phyloP scores from a whole-genome alignment of 2,888 invertebrate species.

The Luperina testacea region DNA sequence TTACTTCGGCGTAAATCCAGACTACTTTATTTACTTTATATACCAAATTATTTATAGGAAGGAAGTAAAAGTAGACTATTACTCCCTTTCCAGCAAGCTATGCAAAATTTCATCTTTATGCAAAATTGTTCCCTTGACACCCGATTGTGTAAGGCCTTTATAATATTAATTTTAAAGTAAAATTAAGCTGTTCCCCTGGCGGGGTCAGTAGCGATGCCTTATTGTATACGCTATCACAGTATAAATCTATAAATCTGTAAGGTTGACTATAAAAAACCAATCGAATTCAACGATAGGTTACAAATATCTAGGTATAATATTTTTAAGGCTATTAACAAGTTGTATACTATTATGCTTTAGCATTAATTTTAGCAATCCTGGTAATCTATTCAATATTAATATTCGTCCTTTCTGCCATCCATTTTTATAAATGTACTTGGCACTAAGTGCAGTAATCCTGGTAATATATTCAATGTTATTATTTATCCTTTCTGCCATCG shows the following conservation, averaged over 20 bases:
- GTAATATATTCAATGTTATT: too few relatives aligned
- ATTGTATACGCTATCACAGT: slow-evolving; percentile 19
- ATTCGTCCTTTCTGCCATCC: too few relatives aligned
- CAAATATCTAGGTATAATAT: neutral
- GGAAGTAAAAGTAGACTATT: slow-evolving; percentile 11
- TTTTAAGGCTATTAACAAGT: neutral
- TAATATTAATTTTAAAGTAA: slow-evolving; percentile 62
- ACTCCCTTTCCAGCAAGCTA: slow-evolving; percentile 28
- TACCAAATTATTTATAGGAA: slow-evolving; percentile 4
- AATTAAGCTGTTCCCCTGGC: slow-evolving; percentile 42
- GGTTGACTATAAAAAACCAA: neutral
- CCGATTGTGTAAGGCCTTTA: slow-evolving; percentile 45
- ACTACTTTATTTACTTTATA: neutral
- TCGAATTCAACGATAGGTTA: neutral
- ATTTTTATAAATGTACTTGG: too few relatives aligned
- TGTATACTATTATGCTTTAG: too few relatives aligned
- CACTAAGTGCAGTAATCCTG: too few relatives aligned
- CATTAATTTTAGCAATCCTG: too few relatives aligned
- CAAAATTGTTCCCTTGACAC: slow-evolving; percentile 56
- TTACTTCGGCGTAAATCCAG: neutral
- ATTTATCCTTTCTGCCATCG: neutral
- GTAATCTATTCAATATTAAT: neutral
- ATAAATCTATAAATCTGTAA: slow-evolving; percentile 12
- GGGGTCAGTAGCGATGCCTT: slow-evolving; percentile 20
- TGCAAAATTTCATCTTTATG: slow-evolving; percentile 54